A percentile compares a stretch with the other conserved stretches of the same genome.
Conservation (phyloP, 1,140 invertebrate genomes). For the Halesus radiatus region DNA sequence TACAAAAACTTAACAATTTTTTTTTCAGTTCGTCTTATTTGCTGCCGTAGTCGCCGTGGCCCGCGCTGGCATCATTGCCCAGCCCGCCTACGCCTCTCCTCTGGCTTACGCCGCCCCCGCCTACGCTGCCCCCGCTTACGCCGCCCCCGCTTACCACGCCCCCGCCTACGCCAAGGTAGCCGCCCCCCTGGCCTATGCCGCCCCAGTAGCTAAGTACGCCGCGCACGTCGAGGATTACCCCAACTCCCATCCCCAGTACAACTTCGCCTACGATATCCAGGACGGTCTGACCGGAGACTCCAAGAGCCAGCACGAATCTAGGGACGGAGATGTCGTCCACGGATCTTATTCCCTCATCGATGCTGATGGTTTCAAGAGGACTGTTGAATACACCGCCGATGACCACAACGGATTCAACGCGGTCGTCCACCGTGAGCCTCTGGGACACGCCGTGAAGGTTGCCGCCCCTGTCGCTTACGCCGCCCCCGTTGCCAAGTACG, state of each 20-base stretch:
- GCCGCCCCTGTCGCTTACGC: slow-evolving; percentile 61
- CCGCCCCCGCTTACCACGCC: slow-evolving; percentile 72
- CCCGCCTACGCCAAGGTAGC: slow-evolving; percentile 62
- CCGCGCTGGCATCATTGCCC: slow-evolving; percentile 63
- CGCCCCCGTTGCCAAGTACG: slow-evolving; percentile 57
- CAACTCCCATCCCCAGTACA: slow-evolving; percentile 68
- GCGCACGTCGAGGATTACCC: slow-evolving; percentile 67
- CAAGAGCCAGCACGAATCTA: slow-evolving; percentile 68
- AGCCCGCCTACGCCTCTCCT: slow-evolving; percentile 53
- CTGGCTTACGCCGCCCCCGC: slow-evolving; percentile 69
- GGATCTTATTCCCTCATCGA: slow-evolving; percentile 74
- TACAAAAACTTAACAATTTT: too few relatives aligned
- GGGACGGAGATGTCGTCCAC: slow-evolving; percentile 75
- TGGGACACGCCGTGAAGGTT: slow-evolving; percentile 64
- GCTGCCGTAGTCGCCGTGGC: slow-evolving; percentile 66
- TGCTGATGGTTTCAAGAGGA: slow-evolving; percentile 72
- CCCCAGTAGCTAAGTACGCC: slow-evolving; percentile 36
- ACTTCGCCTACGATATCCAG: slow-evolving; percentile 72
- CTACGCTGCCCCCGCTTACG: slow-evolving; percentile 72
- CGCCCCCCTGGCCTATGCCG: slow-evolving; percentile 65
- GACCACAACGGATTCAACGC: slow-evolving; percentile 72
- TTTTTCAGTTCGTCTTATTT: slow-evolving; percentile 66
- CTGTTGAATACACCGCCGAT: slow-evolving; percentile 75
- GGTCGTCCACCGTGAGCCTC: slow-evolving; percentile 68
- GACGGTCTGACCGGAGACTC: slow-evolving; percentile 74